Evolutionary conservation across 2,888 invertebrate species (phyloP), one percentile per base, ranked within the genome.

Genomic region (Frankliniella fusca): DNA sequence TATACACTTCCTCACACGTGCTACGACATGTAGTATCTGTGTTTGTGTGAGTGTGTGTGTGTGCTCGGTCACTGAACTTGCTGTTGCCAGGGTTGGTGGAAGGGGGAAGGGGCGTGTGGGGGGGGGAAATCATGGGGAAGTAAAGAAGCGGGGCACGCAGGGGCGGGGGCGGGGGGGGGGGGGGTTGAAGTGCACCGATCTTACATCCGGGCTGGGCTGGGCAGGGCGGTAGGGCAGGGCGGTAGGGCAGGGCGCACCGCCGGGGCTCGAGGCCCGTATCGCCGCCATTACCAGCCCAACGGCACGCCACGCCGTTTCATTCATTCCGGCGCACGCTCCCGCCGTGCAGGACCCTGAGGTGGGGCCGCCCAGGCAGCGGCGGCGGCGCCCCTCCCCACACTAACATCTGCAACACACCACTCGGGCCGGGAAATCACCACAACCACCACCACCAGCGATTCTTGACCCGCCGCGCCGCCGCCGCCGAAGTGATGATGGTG

Each of bases 261-360:
- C 3, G 38, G 38, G 15, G 61, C 61, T 18, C 18, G 38, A 38
- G 38, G 38, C 48, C 61, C 20, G 61, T 61, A 61, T n/a, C 61
- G 10, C 61, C 61, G 18, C 61, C 61, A 61, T 61, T 61, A 61
- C 18, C 61, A 61, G 5, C 3, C 38, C 38, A 38, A 38, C 38
- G 5, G 61, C 61, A 54, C 54, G n/a, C 12, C 61, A 54, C 54
- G n/a, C 12, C 61, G 61, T 61, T 61, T 61, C 61, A 61, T 28
- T 61, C 76, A 54, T n/a, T 15, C 50, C 50, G 81, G 38, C 38
- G 50, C 54, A 80, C 54, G 50, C 65, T 80, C 82, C 70, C 65
- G 80, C 80, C 61, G 81, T 81, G 83, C 54, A 82, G 81, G 83
- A 82, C 38, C 38, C 38, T 80, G 80, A 84, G 84, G 86, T 49